These are phyloP conservation scores for Xiphorhynchus elegans DNA, from an alignment of 2,113 vertebrate species.

Conservation along the genomic window DNA sequence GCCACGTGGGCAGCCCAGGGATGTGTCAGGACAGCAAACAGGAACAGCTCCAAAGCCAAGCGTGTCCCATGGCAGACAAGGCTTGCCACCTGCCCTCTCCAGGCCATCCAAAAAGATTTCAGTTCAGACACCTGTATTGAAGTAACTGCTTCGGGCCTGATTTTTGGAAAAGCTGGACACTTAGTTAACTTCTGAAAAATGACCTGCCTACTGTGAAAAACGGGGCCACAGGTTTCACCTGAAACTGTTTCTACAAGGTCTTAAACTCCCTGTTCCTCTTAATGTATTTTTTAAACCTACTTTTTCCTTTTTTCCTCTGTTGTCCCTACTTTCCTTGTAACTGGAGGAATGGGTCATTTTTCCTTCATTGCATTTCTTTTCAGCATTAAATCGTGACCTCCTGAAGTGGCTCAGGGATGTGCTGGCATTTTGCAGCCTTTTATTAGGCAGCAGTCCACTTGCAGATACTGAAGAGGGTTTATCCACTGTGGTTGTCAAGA, in stretches of 20 bases:
- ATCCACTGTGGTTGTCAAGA: background rate
- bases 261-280: background rate
- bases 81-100: background rate
- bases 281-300: background rate
- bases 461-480: background rate
- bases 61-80: accelerated
- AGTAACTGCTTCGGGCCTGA: background rate
- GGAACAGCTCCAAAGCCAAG: background rate
- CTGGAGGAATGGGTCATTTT: background rate
- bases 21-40: background rate
- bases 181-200: background rate
- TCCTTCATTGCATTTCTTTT: background rate
- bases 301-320: background rate
- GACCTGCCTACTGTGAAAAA: background rate
- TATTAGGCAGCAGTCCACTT: background rate
- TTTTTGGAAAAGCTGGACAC: background rate
- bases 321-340: background rate
- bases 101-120: background rate
- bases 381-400: background rate
- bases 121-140: background rate
- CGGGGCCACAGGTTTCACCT: background rate
- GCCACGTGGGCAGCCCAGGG: background rate
- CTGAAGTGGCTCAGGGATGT: slow-evolving; percentile 24
- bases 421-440: slow-evolving; percentile 48
- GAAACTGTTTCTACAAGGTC: background rate